Evolutionary conservation across 2,797 vertebrate genomes (phyloP).

Genomic region (Microcaecilia unicolor): DNA sequence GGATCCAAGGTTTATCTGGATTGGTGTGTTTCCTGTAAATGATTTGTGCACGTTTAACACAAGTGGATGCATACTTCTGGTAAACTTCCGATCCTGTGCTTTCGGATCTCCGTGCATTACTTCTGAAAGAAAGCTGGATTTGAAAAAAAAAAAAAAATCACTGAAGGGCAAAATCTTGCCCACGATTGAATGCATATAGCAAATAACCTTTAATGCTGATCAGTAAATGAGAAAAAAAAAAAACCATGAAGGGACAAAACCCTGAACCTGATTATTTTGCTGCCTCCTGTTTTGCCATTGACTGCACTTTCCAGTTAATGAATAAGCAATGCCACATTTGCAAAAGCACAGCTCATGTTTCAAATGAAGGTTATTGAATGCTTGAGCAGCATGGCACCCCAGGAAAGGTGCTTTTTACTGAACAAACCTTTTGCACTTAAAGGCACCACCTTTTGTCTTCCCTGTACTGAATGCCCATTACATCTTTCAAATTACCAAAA

Average conservation of each 20-base stretch:
- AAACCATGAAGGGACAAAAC: not conserved
- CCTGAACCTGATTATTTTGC: too few relatives aligned
- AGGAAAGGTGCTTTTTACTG: slow-evolving; percentile 24
- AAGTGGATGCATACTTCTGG: too few relatives aligned
- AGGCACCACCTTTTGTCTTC: not conserved
- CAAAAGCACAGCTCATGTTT: slow-evolving; percentile 22
- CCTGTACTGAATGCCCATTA: not conserved
- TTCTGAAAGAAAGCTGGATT: not conserved
- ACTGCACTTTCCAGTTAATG: slow-evolving; percentile 1
- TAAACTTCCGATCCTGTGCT: too few relatives aligned
- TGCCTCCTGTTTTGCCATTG: slow-evolving; percentile 15
- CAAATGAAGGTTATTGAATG: slow-evolving; percentile 17
- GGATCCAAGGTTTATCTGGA: too few relatives aligned
- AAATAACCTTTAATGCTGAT: slow-evolving; percentile 7
- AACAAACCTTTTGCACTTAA: not conserved
- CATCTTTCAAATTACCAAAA: not conserved
- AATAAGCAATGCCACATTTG: not conserved
- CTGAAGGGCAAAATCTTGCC: not conserved
- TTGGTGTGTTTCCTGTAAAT: too few relatives aligned
- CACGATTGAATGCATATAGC: slow-evolving; percentile 9
- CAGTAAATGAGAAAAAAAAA: not conserved
- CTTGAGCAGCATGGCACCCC: not conserved
- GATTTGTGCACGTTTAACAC: too few relatives aligned
- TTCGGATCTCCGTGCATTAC: too few relatives aligned
- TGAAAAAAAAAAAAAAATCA: too few relatives aligned